Conservation (phyloP, 2,113 vertebrate species). For the Todiramphus saurophagus region DNA sequence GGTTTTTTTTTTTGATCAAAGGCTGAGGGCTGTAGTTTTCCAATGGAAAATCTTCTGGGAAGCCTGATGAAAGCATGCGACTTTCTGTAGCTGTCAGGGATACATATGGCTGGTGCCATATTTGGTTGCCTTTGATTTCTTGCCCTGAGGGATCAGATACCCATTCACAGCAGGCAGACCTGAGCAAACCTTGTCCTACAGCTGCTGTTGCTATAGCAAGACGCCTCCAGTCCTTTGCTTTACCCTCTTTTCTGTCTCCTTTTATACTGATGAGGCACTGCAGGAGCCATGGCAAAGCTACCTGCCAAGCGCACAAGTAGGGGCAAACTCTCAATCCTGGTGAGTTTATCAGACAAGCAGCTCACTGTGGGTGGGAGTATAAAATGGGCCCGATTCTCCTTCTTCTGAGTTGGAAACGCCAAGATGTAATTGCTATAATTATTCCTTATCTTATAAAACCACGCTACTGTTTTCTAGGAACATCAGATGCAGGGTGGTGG, state of each 20-base stretch:
- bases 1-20: neutral
- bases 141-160: neutral
- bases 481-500: neutral
- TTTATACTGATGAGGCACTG: neutral
- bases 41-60: conserved; percentile 5
- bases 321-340: neutral
- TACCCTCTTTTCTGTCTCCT: too few species aligned
- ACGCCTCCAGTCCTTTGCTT: neutral
- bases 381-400: neutral
- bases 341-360: neutral
- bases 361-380: neutral
- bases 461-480: neutral
- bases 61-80: neutral
- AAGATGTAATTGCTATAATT: neutral
- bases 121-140: conserved; percentile 45
- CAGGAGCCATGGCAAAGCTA: fast-evolving
- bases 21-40: neutral
- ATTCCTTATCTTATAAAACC: neutral
- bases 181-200: neutral
- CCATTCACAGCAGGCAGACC: neutral
- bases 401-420: neutral
- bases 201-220: neutral
- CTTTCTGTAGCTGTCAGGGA: neutral
- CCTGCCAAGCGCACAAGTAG: neutral
- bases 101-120: neutral